Conservation (phyloP, 2,113 vertebrate species). For the Pterocles gutturalis region DNA sequence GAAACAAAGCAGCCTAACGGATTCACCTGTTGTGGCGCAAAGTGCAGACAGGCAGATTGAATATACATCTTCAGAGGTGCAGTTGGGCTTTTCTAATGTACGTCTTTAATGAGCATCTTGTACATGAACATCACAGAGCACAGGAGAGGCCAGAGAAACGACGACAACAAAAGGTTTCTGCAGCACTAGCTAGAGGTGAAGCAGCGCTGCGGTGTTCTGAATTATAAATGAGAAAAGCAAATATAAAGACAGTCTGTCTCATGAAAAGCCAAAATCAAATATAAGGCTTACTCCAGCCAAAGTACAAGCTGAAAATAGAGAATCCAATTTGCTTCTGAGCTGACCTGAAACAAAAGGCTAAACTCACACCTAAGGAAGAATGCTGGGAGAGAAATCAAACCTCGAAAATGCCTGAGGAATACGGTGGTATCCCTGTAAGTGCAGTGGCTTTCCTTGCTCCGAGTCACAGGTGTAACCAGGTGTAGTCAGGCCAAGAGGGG, state of each 20-base stretch:
- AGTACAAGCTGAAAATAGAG: neutral
- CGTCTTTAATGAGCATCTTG: neutral
- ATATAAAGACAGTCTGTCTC: neutral
- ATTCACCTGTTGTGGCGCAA: conserved; percentile 22
- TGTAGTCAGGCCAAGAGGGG: fast-evolving
- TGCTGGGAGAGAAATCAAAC: neutral
- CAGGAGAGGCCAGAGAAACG: neutral
- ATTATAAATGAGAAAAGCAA: neutral
- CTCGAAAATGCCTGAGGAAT: neutral
- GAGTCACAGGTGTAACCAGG: neutral
- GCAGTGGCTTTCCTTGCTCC: neutral
- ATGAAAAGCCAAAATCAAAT: neutral
- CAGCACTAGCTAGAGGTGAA: neutral
- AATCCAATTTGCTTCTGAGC: neutral
- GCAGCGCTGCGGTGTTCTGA: neutral
- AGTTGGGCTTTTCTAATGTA: neutral
- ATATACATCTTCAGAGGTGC: neutral
- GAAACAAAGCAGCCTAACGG: neutral
- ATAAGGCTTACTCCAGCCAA: neutral
- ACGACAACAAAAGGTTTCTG: neutral
- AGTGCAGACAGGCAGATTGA: neutral
- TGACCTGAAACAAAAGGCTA: neutral
- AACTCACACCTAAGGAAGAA: neutral
- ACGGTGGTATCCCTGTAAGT: neutral
- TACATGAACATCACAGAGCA: neutral